Evolutionary conservation across 2,797 vertebrate species (phyloP).

Genomic region (Botia almorhae): DNA sequence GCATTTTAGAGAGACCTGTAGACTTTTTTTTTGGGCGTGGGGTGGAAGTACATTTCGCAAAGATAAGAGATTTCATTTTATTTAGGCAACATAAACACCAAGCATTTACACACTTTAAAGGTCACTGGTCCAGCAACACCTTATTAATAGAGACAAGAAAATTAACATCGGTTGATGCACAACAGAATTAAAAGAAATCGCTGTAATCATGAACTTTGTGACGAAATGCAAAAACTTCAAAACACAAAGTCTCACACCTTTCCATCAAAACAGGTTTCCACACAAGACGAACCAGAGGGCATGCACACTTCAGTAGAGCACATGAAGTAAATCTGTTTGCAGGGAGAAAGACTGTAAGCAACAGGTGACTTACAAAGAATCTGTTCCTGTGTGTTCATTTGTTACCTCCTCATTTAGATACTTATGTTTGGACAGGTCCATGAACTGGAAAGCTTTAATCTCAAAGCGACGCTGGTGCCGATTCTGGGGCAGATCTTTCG

Average conservation of each 20-base stretch:
- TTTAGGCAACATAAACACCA: neutral
- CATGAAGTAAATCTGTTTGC: slow-evolving; percentile 78
- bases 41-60: neutral
- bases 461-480: slow-evolving; percentile 67
- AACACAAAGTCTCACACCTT: slow-evolving; percentile 46
- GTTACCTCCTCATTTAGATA: slow-evolving; percentile 75
- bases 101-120: neutral
- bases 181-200: neutral
- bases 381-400: neutral
- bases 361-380: neutral
- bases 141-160: neutral
- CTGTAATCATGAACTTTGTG: neutral
- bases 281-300: slow-evolving; percentile 63
- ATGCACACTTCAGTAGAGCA: slow-evolving; percentile 77
- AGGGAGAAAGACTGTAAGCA: neutral
- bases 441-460: slow-evolving; percentile 75
- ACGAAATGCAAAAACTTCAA: too few species aligned
- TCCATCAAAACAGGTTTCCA: slow-evolving; percentile 70
- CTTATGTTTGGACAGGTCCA: slow-evolving; percentile 66
- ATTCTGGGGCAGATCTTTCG: slow-evolving; percentile 46
- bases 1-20: too few species aligned
- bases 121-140: neutral
- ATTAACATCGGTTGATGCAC: neutral
- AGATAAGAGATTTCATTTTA: neutral
- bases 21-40: too few species aligned